Base-by-base conservation (phyloP, 2,113 vertebrate genomes). In the Amblyornis subalaris region DNA sequence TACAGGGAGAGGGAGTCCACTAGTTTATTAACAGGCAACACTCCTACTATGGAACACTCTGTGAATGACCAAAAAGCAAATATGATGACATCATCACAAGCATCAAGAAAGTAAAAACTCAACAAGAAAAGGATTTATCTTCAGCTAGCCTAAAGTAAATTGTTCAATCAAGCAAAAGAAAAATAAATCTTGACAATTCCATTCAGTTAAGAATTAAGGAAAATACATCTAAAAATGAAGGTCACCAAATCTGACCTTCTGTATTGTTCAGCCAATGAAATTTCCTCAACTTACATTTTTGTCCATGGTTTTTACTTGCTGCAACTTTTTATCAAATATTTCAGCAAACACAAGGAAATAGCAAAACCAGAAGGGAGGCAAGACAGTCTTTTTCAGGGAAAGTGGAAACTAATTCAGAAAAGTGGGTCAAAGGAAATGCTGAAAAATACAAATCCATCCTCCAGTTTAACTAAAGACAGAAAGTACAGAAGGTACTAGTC, bases 351-450 rank as follows among this genome's bases (percentile, higher is more conserved):
- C 83, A 89, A 91, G 51, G 82, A 95, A 95, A 95, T 62, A 74
- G 38, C 44, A 90, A 95, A 93, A 94, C 47, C 64, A 82, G 85
- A 89, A 83, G 38, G 35, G 51, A 77, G 71, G 35, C 64, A 66
- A 80, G 44, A 88, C 35, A 16, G 48, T 40, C 16, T 83, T 95
- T 83, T 92, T 90, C 88, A 92, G 58, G 69, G 61, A 94, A 92
- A 79, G 23, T 71, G 69, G 69, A 94, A 95, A 94, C 64, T 83
- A 91, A 77, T 55, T 93, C 50, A 93, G 60, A 47, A 83, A 95
- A 93, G 26, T 38, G 75, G 88, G 81, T 91, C 88, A 91, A 93
- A 92, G 78, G 44, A 96, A 95, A 85, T 58, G 47, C 62, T 83
- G 42, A 79, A 90, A 95, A 91, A 73, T 23, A 62, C 33, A 70